Evolutionary conservation across 1,140 invertebrate species (phyloP).

Genomic region (Drosophila subpulchrella): DNA sequence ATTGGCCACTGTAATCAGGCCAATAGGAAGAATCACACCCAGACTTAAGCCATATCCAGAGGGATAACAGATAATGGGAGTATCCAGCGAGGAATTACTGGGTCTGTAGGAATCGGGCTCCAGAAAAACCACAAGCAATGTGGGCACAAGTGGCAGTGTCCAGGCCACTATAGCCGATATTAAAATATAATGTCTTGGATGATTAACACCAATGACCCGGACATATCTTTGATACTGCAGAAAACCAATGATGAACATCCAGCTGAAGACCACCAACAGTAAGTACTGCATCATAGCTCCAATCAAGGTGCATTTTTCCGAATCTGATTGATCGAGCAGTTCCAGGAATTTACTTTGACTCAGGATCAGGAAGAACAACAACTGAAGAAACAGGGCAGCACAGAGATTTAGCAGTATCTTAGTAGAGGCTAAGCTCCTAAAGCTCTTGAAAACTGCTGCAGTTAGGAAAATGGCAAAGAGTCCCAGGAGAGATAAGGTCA

Average conservation of each 20-base stretch:
- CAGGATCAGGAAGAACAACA: slow-evolving; percentile 84
- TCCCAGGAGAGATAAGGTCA: slow-evolving; percentile 86
- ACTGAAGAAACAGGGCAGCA: slow-evolving; percentile 86
- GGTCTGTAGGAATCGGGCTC: slow-evolving; percentile 85
- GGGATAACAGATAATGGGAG: slow-evolving; percentile 86
- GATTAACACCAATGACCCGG: slow-evolving; percentile 85
- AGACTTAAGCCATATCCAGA: slow-evolving; percentile 85
- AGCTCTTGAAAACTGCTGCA: slow-evolving; percentile 86
- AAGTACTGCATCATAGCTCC: slow-evolving; percentile 87
- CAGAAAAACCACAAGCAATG: slow-evolving; percentile 84
- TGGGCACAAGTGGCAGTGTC: slow-evolving; percentile 86
- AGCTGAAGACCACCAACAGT: slow-evolving; percentile 87
- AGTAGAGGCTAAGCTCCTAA: slow-evolving; percentile 87
- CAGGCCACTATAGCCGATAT: slow-evolving; percentile 86
- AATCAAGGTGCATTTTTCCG: slow-evolving; percentile 84
- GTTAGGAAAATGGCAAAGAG: slow-evolving; percentile 87
- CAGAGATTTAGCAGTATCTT: slow-evolving; percentile 88
- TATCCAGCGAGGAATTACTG: slow-evolving; percentile 9
- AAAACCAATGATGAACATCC: slow-evolving; percentile 88
- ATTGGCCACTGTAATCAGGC: slow-evolving; percentile 86
- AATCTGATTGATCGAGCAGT: slow-evolving; percentile 18
- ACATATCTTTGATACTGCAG: slow-evolving; percentile 88
- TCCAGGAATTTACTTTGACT: slow-evolving; percentile 52
- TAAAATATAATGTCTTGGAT: slow-evolving; percentile 86
- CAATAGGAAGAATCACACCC: slow-evolving; percentile 86